Conservation (phyloP, 2,797 vertebrate species). For the Lerista edwardsae region DNA sequence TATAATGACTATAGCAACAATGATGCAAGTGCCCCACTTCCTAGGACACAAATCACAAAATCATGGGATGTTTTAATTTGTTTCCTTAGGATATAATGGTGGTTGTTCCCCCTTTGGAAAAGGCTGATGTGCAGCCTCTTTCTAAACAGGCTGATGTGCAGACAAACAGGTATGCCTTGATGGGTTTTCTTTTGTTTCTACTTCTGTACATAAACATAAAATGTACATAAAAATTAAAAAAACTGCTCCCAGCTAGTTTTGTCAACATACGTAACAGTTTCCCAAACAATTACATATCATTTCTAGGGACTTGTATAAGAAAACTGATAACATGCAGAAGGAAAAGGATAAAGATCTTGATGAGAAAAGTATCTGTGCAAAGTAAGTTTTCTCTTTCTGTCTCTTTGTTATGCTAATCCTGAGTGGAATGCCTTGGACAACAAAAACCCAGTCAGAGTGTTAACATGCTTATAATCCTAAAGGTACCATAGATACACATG, state of each 20-base stretch:
- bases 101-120: slow-evolving; percentile 44
- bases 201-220: background rate
- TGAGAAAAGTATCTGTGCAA: slow-evolving; percentile 61
- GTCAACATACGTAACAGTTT: background rate
- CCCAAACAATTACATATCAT: background rate
- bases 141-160: slow-evolving; percentile 43
- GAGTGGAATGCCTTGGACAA: background rate
- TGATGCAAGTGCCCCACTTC: background rate
- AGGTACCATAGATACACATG: too few relatives aligned
- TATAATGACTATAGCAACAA: background rate
- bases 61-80: background rate
- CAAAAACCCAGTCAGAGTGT: background rate
- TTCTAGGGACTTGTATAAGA: slow-evolving; percentile 47
- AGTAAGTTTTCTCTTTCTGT: slow-evolving; percentile 45
- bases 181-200: background rate
- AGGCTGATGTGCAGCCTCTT: slow-evolving; percentile 59
- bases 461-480: background rate
- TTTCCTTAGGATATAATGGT: slow-evolving; percentile 19
- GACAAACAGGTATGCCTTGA: slow-evolving; percentile 57
- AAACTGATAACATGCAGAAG: slow-evolving; percentile 38
- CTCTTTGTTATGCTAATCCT: background rate
- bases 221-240: background rate
- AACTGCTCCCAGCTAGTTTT: background rate
- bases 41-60: background rate
- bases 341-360: slow-evolving; percentile 43